Evolutionary conservation across 1,140 invertebrate genomes (phyloP), one percentile per base, ranked within the genome.

Genomic region (Ladona fulva): DNA sequence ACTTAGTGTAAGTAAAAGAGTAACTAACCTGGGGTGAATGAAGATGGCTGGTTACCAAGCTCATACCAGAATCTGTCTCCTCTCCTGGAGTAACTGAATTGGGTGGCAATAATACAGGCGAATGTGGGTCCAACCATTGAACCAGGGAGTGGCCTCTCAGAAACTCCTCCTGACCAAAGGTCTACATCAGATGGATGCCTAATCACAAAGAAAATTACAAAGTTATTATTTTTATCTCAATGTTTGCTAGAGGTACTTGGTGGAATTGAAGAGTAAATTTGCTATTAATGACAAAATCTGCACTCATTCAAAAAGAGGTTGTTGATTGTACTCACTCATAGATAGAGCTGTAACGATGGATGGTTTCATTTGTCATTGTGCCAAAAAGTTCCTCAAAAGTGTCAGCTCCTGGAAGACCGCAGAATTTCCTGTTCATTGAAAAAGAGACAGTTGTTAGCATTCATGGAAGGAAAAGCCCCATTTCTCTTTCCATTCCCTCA

Each of bases 21-120:
- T 66, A 19, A 66, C 12, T 85, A 83, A 90, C 89, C 89, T 77
- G 86, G 90, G 0, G 93, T 94, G 84, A 97, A 97, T 0, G 94
- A 94, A 25, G 95, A 97, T 0, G 95, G 95, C 82, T 96, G 94
- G 83, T 96, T 92, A 7, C 93, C 92, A 77, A 97, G 89, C 84
- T 98, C 97, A 82, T 96, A 99, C 95, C 96, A 99, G 85, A 97
- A 99, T 82, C 97, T 89, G 85, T 99, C 97, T 75, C 97, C 97
- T 79, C 92, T 87, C 82, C 96, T 89, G 0, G 94, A 89, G 81
- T 95, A 94, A 81, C 93, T 94, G 85, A 99, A 98, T 85, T 99
- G 98, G 66, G 97, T 97, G 29, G 95, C 96, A 80, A 99, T 96
- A 74, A 99, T 90, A 83, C 97, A 99, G 76, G 96, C 93, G 85